phyloP scores from a whole-genome alignment of 2,797 vertebrate species.

The Acipenser oxyrinchus region DNA sequence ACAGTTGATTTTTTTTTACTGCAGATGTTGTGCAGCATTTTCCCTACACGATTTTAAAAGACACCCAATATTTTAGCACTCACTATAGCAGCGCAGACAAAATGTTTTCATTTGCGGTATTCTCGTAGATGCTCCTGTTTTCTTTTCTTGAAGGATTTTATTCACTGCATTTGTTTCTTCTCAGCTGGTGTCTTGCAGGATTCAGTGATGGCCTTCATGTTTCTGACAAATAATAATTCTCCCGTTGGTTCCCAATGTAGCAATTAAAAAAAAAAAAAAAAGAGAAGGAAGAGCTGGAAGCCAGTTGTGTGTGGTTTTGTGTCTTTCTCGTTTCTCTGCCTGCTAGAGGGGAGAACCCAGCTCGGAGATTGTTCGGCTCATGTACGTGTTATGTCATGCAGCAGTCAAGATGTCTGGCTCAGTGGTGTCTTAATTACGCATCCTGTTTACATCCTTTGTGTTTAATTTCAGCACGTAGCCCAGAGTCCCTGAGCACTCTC shows the following conservation, averaged over 20 bases:
- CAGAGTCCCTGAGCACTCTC: constrained; percentile 36
- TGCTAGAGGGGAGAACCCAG: background rate
- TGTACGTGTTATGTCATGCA: constrained; percentile 45
- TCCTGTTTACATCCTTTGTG: constrained; percentile 77
- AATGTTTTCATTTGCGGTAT: too few relatives aligned
- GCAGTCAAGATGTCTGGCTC: constrained; percentile 57
- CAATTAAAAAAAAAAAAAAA: background rate
- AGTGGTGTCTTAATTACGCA: constrained; percentile 66
- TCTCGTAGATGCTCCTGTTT: too few relatives aligned
- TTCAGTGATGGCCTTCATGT: background rate
- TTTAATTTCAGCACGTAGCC: constrained; percentile 60
- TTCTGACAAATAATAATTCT: background rate
- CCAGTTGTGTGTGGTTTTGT: constrained; percentile 11
- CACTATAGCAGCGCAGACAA: too few relatives aligned
- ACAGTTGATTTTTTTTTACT: too few relatives aligned
- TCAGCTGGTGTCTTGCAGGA: background rate
- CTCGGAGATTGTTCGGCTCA: constrained; percentile 9
- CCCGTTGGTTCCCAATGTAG: background rate
- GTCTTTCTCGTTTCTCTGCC: constrained; percentile 21
- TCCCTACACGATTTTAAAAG: too few relatives aligned
- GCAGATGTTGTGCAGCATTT: too few relatives aligned
- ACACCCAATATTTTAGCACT: too few relatives aligned
- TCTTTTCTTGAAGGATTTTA: too few relatives aligned
- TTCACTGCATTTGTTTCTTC: background rate
- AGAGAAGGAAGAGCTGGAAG: constrained; percentile 6